These are phyloP conservation scores for Pogonomyrmex californicus DNA, from an alignment of 1,140 invertebrate genomes.

Conservation along the genomic window DNA sequence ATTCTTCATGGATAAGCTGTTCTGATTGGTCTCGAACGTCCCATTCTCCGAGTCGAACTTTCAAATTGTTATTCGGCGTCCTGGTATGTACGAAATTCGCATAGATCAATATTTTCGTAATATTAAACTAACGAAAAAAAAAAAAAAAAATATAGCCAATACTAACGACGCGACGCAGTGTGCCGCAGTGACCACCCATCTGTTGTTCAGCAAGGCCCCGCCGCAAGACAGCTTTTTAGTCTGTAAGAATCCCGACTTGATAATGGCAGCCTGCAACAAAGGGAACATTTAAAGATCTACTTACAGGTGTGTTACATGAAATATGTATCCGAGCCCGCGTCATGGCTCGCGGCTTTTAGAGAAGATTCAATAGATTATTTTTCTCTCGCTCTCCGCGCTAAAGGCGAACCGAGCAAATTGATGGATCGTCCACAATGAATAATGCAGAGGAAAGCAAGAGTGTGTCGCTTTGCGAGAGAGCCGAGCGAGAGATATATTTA, in stretches of 20 bases:
- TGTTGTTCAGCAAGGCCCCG: slow-evolving; percentile 95
- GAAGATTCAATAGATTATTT: slow-evolving; percentile 62
- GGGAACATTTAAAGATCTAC: slow-evolving; percentile 11
- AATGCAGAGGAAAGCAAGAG: slow-evolving; percentile 65
- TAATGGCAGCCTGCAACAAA: slow-evolving; percentile 91
- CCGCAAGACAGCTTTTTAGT: slow-evolving; percentile 96
- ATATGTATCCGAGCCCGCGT: slow-evolving; percentile 37
- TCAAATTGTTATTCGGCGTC: slow-evolving; percentile 94
- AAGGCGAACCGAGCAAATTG: slow-evolving; percentile 42
- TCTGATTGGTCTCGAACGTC: slow-evolving; percentile 95
- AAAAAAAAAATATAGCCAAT: slow-evolving; percentile 19
- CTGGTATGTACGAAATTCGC: slow-evolving; percentile 80
- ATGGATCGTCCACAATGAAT: slow-evolving; percentile 55
- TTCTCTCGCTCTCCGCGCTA: not conserved
- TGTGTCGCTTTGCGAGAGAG: slow-evolving; percentile 6
- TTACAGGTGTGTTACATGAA: slow-evolving; percentile 29
- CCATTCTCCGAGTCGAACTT: slow-evolving; percentile 96
- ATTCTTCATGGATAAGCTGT: slow-evolving; percentile 95
- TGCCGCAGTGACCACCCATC: slow-evolving; percentile 96
- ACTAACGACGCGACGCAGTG: slow-evolving; percentile 96
- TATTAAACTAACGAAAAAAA: not conserved
- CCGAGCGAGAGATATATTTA: slow-evolving; percentile 42
- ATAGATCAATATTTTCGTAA: slow-evolving; percentile 66
- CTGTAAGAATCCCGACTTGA: slow-evolving; percentile 95
- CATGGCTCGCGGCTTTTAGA: slow-evolving; percentile 12